Conservation (phyloP, 2,113 vertebrate genomes). For the Gobius niger region DNA sequence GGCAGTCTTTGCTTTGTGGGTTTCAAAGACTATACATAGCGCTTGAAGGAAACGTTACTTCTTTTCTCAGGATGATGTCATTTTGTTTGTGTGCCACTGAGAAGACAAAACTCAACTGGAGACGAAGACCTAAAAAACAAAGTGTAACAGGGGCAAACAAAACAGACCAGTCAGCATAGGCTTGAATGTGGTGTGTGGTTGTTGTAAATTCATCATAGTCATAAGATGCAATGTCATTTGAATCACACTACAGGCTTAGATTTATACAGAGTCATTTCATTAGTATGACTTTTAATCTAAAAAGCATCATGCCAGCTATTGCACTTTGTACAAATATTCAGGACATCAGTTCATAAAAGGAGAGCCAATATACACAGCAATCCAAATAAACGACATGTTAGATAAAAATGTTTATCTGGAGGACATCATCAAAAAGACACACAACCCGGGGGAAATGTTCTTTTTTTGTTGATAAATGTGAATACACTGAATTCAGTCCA, state of each 20-base stretch:
- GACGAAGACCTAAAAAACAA: background rate
- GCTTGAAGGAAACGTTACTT: constrained; percentile 28
- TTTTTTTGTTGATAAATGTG: background rate
- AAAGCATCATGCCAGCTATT: too few relatives aligned
- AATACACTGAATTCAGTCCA: too few relatives aligned
- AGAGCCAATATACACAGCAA: constrained; percentile 28
- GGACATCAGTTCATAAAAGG: constrained; percentile 54
- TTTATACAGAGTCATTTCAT: too few relatives aligned
- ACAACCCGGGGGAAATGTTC: background rate
- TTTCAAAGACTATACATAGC: constrained; percentile 52
- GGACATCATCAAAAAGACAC: background rate
- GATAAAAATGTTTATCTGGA: background rate
- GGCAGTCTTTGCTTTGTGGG: constrained; percentile 25
- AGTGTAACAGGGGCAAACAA: too few relatives aligned
- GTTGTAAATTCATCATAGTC: background rate
- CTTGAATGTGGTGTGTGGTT: too few relatives aligned
- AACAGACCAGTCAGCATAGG: too few relatives aligned
- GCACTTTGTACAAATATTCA: constrained; percentile 25
- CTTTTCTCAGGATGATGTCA: constrained; percentile 34
- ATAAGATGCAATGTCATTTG: background rate
- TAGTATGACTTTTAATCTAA: too few relatives aligned
- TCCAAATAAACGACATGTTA: constrained; percentile 1
- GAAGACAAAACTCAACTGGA: background rate
- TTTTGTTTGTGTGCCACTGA: constrained; percentile 14
- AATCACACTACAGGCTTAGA: background rate